A percentile compares a stretch with the other conserved stretches of the same genome.
Evolutionary conservation across 1,140 invertebrate species (phyloP).

Genomic region (Helicoverpa armigera): DNA sequence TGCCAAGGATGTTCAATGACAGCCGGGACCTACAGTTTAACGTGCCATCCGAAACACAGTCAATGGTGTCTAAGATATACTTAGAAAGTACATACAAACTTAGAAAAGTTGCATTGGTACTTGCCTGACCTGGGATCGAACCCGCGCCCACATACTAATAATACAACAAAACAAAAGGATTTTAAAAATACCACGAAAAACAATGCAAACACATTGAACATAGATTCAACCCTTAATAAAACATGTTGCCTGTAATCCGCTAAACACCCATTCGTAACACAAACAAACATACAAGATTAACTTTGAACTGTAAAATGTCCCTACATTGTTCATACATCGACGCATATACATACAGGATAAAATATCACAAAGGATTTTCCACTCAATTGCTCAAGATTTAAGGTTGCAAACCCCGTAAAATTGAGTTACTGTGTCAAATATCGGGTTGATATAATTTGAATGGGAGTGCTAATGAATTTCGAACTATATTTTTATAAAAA

Average conservation of each 20-base stretch:
- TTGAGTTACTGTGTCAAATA: constrained; percentile 49
- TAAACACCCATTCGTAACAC: constrained; percentile 35
- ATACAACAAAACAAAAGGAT: not conserved
- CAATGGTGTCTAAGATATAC: too few relatives aligned
- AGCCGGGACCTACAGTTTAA: too few relatives aligned
- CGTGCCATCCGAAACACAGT: too few relatives aligned
- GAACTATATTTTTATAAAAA: constrained; percentile 6
- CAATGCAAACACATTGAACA: constrained; percentile 28
- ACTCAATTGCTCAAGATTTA: constrained; percentile 36
- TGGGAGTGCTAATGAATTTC: constrained; percentile 13
- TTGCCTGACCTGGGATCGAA: too few relatives aligned
- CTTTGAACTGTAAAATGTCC: constrained; percentile 35
- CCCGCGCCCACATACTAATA: too few relatives aligned
- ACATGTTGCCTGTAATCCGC: constrained; percentile 33
- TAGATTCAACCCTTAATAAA: constrained; percentile 32
- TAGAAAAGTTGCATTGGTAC: too few relatives aligned
- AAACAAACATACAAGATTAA: constrained; percentile 48
- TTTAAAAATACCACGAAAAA: not conserved
- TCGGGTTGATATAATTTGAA: constrained; percentile 36
- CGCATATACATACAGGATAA: not conserved
- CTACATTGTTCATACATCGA: constrained; percentile 21
- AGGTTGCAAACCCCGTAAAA: constrained; percentile 40
- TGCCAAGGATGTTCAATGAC: too few relatives aligned
- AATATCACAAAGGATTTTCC: constrained; percentile 34
- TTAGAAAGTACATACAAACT: too few relatives aligned